Percentiles rank a stretch among this genome's conserved stretches.
These are phyloP conservation scores for Lamprotornis superbus DNA, from an alignment of 2,113 vertebrate genomes.

Conservation along the genomic window DNA sequence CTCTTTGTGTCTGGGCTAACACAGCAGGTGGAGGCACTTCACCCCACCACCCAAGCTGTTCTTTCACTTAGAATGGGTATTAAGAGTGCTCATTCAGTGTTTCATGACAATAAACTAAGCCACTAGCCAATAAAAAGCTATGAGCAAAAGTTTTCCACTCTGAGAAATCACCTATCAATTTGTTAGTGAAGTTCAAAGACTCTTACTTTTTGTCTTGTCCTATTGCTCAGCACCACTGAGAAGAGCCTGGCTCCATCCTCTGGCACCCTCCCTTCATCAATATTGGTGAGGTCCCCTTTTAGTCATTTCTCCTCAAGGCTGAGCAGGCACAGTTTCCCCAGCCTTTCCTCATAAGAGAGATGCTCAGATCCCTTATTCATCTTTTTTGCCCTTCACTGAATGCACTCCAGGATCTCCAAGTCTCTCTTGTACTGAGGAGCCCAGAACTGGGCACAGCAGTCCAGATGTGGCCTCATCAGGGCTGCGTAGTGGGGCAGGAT, in stretches of 20 bases:
- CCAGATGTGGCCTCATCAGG: not conserved
- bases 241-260: not conserved
- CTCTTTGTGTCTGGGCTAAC: not conserved
- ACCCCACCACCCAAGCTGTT: not conserved
- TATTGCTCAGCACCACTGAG: not conserved
- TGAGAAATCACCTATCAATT: not conserved
- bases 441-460: not conserved
- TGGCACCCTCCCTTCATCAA: not conserved
- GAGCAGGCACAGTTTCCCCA: not conserved
- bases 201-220: not conserved
- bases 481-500: not conserved
- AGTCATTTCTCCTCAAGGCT: not conserved
- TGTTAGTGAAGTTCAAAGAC: not conserved
- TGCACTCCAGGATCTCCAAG: not conserved
- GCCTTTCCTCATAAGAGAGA: not conserved
- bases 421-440: not conserved
- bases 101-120: not conserved
- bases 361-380: not conserved
- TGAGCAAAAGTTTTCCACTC: not conserved
- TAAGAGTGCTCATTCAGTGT: not conserved
- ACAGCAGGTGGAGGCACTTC: not conserved
- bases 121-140: not conserved
- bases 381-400: not conserved
- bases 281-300: not conserved
- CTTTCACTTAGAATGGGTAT: not conserved